Evolutionary conservation across 2,888 invertebrate species (phyloP).

Genomic region (Lasioglossum lativentre): DNA sequence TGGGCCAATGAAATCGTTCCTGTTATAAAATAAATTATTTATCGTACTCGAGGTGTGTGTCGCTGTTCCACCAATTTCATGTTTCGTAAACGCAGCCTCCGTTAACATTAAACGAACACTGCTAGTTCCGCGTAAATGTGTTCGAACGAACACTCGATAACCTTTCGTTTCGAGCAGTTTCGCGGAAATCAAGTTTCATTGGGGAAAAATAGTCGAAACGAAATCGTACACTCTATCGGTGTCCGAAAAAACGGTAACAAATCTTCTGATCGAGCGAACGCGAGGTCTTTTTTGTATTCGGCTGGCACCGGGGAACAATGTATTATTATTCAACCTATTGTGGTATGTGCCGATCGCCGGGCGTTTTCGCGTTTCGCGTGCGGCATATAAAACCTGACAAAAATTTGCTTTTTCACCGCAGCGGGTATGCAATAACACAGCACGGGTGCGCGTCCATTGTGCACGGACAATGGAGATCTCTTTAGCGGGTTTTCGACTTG

Average conservation of each 20-base stretch:
- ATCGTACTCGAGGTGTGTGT: too few relatives aligned
- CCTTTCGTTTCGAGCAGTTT: not conserved
- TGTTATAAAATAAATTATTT: not conserved
- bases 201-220: not conserved
- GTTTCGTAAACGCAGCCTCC: not conserved
- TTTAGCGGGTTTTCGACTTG: constrained; percentile 9
- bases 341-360: not conserved
- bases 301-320: not conserved
- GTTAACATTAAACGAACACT: not conserved
- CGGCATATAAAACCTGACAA: not conserved
- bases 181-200: not conserved
- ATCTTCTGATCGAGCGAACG: not conserved
- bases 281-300: not conserved
- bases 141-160: not conserved
- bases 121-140: not conserved
- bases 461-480: constrained; percentile 10
- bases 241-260: not conserved
- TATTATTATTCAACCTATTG: not conserved
- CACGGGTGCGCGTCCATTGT: not conserved
- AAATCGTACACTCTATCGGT: not conserved
- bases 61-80: not conserved
- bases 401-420: not conserved
- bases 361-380: not conserved
- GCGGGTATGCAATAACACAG: not conserved
- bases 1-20: not conserved